Percentiles rank a stretch among this genome's conserved stretches.
Evolutionary conservation across 2,888 invertebrate genomes (phyloP).

Genomic region (Eilema sororculum): DNA sequence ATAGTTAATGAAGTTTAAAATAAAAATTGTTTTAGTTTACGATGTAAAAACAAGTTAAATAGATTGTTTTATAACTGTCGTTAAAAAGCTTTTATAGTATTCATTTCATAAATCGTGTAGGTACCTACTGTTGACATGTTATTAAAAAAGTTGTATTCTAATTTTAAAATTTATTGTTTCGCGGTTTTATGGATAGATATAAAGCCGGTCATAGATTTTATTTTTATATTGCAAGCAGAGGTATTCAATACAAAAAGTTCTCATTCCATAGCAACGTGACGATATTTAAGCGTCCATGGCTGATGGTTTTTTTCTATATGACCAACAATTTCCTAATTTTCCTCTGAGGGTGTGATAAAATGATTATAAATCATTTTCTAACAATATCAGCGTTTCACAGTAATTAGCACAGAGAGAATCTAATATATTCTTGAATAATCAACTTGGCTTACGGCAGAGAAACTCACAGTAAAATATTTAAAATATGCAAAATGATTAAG

Average conservation of each 20-base stretch:
- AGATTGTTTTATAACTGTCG: conserved; percentile 44
- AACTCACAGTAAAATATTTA: conserved; percentile 38
- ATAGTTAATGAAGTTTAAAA: neutral
- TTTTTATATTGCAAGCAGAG: neutral
- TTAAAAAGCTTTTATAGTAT: conserved; percentile 34
- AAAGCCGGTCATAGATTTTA: conserved; percentile 5
- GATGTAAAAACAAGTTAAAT: conserved; percentile 21
- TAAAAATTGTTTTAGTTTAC: neutral
- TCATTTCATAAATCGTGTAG: conserved; percentile 40
- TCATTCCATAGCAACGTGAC: neutral
- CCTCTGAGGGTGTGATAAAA: neutral
- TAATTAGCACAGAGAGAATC: neutral
- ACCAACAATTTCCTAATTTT: neutral
- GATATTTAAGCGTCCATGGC: neutral
- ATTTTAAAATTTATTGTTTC: conserved; percentile 39
- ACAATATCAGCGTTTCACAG: neutral
- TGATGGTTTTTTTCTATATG: too few species aligned
- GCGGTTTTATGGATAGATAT: conserved; percentile 18
- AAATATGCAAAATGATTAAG: conserved; percentile 53
- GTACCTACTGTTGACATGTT: conserved; percentile 29
- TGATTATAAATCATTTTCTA: neutral
- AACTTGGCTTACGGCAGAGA: conserved; percentile 22
- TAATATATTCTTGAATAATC: conserved; percentile 2
- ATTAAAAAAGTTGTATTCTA: conserved; percentile 46
- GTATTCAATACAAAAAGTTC: neutral